These are phyloP conservation scores for Cynocephalus volans DNA, from an alignment of 2,113 vertebrate species.

Conservation along the genomic window DNA sequence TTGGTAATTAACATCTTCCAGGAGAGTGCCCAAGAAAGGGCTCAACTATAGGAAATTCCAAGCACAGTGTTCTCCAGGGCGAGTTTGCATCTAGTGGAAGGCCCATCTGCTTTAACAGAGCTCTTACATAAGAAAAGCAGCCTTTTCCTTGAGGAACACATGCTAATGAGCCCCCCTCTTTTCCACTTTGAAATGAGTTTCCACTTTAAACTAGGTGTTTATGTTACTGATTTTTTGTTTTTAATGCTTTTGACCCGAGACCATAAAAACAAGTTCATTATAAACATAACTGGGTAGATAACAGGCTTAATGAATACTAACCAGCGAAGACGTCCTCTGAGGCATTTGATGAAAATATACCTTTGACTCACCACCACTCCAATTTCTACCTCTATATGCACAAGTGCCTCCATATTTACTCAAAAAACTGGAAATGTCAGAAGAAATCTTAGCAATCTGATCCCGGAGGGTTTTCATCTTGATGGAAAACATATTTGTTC, in stretches of 20 bases:
- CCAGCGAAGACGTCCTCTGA: not conserved
- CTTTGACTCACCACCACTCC: not conserved
- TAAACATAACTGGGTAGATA: constrained; percentile 54
- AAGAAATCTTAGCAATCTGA: not conserved
- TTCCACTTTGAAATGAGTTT: constrained; percentile 65
- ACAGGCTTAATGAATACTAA: constrained; percentile 31
- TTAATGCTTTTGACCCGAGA: constrained; percentile 49
- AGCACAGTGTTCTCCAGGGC: not conserved
- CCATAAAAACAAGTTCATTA: constrained; percentile 41
- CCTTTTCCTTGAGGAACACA: constrained; percentile 9
- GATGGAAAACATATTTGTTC: constrained; percentile 14
- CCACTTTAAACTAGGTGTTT: constrained; percentile 45
- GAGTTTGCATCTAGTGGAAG: not conserved
- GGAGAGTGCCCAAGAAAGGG: not conserved
- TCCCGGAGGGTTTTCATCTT: not conserved
- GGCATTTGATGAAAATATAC: constrained; percentile 30
- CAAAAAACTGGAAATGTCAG: not conserved
- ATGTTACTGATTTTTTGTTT: not conserved
- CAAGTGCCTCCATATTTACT: not conserved
- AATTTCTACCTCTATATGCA: not conserved
- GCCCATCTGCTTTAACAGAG: constrained; percentile 34
- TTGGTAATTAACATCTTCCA: constrained; percentile 20
- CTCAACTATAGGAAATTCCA: not conserved
- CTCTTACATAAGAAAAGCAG: constrained; percentile 18
- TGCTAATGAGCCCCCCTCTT: constrained; percentile 4